Evolutionary conservation across 2,888 invertebrate genomes (phyloP).

Genomic region (Cetonia aurata): DNA sequence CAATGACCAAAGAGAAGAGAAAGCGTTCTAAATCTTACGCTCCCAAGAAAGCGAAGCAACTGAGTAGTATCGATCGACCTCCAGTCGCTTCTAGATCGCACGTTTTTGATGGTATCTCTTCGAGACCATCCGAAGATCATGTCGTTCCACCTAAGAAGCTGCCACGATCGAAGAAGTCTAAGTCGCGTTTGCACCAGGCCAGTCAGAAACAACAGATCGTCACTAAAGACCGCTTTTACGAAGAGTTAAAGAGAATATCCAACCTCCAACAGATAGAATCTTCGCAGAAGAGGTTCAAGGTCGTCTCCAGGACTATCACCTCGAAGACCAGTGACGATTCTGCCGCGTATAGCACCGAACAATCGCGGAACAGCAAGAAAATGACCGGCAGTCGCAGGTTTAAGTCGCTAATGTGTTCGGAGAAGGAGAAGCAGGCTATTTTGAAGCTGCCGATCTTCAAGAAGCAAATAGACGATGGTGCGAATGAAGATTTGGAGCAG

Average conservation of each 20-base stretch:
- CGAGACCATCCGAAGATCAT: slow-evolving; percentile 19
- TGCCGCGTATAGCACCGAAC: slow-evolving; percentile 12
- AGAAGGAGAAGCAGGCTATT: slow-evolving; percentile 43
- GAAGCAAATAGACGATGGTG: too few relatives aligned
- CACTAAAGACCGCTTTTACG: slow-evolving; percentile 25
- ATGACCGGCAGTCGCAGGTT: slow-evolving; percentile 20
- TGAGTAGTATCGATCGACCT: background rate
- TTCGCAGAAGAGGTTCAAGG: slow-evolving; percentile 34
- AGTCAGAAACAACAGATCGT: background rate
- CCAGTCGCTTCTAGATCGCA: slow-evolving; percentile 22
- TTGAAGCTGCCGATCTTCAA: slow-evolving; percentile 41
- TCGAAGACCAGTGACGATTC: slow-evolving; percentile 14
- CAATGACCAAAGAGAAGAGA: slow-evolving; percentile 14
- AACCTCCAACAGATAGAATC: slow-evolving; percentile 30
- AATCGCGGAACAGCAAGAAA: slow-evolving; percentile 12
- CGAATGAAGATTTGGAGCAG: background rate
- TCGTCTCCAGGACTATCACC: slow-evolving; percentile 16
- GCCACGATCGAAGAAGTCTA: slow-evolving; percentile 34
- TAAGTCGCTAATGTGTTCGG: slow-evolving; percentile 9
- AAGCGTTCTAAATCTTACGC: slow-evolving; percentile 43
- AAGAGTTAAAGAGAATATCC: slow-evolving; percentile 40
- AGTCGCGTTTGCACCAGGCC: slow-evolving; percentile 3
- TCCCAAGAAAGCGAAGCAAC: slow-evolving; percentile 3
- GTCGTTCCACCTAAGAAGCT: background rate
- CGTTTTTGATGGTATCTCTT: slow-evolving; percentile 11